phyloP scores from a whole-genome alignment of 1,140 invertebrate genomes.

The Tetragnatha versicolor region DNA sequence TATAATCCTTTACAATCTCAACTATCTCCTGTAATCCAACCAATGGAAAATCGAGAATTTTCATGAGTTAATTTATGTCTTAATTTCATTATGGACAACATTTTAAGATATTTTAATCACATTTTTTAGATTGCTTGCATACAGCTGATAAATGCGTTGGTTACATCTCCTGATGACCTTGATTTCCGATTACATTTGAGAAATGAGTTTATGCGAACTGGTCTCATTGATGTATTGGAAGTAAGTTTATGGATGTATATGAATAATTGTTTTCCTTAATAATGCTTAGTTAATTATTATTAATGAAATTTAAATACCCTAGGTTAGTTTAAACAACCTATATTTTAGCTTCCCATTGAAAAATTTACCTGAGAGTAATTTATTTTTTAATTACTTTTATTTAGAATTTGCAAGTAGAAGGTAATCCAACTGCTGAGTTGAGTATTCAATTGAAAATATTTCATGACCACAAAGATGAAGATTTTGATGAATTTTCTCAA shows the following conservation, averaged over 20 bases:
- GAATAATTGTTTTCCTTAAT: too few relatives aligned
- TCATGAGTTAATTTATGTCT: too few relatives aligned
- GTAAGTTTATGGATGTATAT: slow-evolving; percentile 65
- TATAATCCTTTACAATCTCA: neutral
- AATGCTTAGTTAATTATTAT: too few relatives aligned
- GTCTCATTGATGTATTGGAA: slow-evolving; percentile 82
- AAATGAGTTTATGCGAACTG: slow-evolving; percentile 94
- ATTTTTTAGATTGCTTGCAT: slow-evolving; percentile 77
- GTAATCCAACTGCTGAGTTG: slow-evolving; percentile 63
- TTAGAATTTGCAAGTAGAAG: slow-evolving; percentile 58
- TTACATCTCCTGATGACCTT: slow-evolving; percentile 87
- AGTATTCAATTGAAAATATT: slow-evolving; percentile 86
- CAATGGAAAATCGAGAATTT: neutral
- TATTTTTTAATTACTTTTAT: slow-evolving; percentile 58
- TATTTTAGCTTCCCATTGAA: too few relatives aligned
- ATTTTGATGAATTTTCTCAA: slow-evolving; percentile 91
- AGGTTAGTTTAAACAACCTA: too few relatives aligned
- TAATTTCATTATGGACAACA: too few relatives aligned
- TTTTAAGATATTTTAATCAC: neutral
- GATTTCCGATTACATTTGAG: slow-evolving; percentile 92
- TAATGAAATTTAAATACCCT: too few relatives aligned
- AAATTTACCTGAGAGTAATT: too few relatives aligned
- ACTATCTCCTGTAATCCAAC: too few relatives aligned
- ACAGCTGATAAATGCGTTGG: slow-evolving; percentile 92
- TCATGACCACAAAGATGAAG: slow-evolving; percentile 86